phyloP scores from a whole-genome alignment of 2,888 invertebrate species.

The Ophraella communa region DNA sequence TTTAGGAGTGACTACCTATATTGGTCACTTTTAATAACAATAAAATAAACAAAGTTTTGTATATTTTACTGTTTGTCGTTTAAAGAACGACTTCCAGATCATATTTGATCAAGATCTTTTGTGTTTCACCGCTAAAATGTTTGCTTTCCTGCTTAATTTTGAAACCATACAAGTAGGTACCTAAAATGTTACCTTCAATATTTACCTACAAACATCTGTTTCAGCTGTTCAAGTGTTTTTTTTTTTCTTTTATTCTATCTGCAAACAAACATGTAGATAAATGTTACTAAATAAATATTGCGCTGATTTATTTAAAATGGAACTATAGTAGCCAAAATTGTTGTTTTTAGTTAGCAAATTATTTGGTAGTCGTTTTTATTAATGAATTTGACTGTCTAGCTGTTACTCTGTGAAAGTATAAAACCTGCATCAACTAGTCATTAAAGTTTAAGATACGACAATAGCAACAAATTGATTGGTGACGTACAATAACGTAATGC shows the following conservation, averaged over 20 bases:
- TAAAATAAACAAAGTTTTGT: neutral
- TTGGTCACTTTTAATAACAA: neutral
- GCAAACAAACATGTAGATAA: conserved; percentile 32
- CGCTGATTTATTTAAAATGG: conserved; percentile 19
- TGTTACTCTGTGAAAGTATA: too few species aligned
- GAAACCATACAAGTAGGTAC: conserved; percentile 36
- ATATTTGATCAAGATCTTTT: conserved; percentile 39
- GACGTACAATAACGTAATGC: too few species aligned
- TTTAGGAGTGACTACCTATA: too few species aligned
- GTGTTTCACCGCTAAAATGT: conserved; percentile 38
- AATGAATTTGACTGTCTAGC: too few species aligned
- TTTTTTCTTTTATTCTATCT: conserved; percentile 26
- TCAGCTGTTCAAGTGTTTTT: conserved; percentile 24
- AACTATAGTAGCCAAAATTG: neutral
- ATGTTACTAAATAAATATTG: conserved; percentile 36
- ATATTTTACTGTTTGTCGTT: neutral
- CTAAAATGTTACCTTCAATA: conserved; percentile 31
- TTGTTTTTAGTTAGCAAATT: too few species aligned
- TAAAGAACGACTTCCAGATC: conserved; percentile 20
- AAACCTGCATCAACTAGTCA: too few species aligned
- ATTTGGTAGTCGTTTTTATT: too few species aligned
- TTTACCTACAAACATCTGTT: conserved; percentile 37
- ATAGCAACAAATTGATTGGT: too few species aligned
- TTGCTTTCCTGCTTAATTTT: conserved; percentile 34
- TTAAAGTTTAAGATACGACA: too few species aligned